These are phyloP conservation scores for Nomada ferruginata DNA, from an alignment of 2,888 invertebrate species.

Conservation along the genomic window DNA sequence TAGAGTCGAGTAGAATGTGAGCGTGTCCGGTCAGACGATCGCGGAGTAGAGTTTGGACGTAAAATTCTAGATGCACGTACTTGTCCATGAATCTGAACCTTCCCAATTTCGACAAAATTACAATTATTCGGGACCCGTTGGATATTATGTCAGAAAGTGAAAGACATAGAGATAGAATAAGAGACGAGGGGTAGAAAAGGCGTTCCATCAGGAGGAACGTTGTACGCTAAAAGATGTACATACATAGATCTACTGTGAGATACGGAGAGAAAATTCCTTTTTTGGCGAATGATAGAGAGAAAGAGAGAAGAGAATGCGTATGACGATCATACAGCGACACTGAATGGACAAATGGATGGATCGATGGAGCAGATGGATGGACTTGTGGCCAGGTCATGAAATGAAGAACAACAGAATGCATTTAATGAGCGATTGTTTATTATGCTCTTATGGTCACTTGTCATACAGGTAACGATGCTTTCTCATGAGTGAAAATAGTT, in stretches of 20 bases:
- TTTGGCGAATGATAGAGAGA: slow-evolving; percentile 45
- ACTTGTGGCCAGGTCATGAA: slow-evolving; percentile 83
- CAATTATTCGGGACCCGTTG: slow-evolving; percentile 42
- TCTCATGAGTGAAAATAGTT: slow-evolving; percentile 85
- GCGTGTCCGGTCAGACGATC: background rate
- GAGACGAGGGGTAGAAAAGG: background rate
- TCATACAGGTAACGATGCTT: slow-evolving; percentile 85
- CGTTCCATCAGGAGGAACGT: background rate
- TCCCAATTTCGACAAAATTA: slow-evolving; percentile 69
- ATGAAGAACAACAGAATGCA: slow-evolving; percentile 85
- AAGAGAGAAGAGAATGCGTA: slow-evolving; percentile 55
- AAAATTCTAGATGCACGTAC: background rate
- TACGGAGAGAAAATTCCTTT: background rate
- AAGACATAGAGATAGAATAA: slow-evolving; percentile 7
- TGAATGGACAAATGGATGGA: slow-evolving; percentile 71
- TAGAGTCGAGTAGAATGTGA: background rate
- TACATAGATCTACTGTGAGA: background rate
- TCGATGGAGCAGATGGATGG: slow-evolving; percentile 65
- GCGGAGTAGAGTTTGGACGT: background rate
- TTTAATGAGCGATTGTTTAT: slow-evolving; percentile 85
- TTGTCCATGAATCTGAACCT: slow-evolving; percentile 4
- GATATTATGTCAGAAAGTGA: slow-evolving; percentile 1
- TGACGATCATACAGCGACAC: slow-evolving; percentile 71
- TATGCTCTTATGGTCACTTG: slow-evolving; percentile 85
- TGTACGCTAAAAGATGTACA: background rate